Evolutionary conservation across 2,888 invertebrate genomes (phyloP).

Genomic region (Punctoribates punctum): DNA sequence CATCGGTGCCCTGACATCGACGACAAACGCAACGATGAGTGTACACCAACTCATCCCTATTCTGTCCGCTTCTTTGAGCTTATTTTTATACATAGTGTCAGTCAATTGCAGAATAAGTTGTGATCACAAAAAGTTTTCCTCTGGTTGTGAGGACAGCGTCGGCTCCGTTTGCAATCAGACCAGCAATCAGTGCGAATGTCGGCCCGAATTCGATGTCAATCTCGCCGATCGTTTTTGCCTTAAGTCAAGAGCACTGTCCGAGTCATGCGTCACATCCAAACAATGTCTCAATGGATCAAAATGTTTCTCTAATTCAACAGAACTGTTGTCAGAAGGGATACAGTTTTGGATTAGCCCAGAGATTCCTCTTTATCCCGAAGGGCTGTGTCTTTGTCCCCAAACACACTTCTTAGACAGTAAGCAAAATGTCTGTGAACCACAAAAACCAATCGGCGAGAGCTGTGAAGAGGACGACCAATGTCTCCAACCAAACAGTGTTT

Average conservation of each 20-base stretch:
- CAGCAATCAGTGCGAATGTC: slow-evolving; percentile 10
- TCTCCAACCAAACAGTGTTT: not conserved
- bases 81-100: not conserved
- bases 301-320: not conserved
- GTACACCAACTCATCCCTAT: not conserved
- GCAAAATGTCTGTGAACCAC: not conserved
- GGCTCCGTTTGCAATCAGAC: slow-evolving; percentile 7
- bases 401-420: not conserved
- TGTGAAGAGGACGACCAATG: not conserved
- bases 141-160: slow-evolving; percentile 21
- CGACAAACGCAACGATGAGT: not conserved
- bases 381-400: not conserved
- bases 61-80: not conserved
- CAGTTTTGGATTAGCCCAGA: slow-evolving; percentile 1
- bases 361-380: not conserved
- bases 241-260: not conserved
- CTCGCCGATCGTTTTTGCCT: slow-evolving; percentile 7
- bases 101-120: not conserved
- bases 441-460: not conserved
- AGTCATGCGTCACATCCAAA: not conserved
- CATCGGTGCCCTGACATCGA: not conserved
- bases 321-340: not conserved
- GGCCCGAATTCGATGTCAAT: not conserved
- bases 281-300: not conserved
- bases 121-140: slow-evolving; percentile 8